Evolutionary conservation across 2,797 vertebrate species (phyloP), one percentile per base, ranked within the genome.

Genomic region (Perodicticus potto): DNA sequence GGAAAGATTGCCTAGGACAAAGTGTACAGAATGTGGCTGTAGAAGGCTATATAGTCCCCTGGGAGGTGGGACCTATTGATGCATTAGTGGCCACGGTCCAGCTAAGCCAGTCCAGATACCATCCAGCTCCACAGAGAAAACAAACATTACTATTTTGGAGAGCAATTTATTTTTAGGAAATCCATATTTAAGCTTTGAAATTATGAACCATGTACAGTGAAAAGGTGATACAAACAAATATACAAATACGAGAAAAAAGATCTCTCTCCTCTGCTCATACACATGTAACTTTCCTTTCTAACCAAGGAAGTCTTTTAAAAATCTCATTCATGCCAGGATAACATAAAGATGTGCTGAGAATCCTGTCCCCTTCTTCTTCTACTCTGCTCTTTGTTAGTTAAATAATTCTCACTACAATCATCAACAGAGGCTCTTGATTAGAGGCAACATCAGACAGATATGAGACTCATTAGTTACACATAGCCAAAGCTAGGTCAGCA

Each of bases 131-230:
- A 93, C 43, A 85, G 0, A 81, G 70, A 84, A 82, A 8, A 77
- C 4, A 22, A 89, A 77, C 13, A 55, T 53, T 84, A 61, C 84
- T 87, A 85, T 87, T 77, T 70, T 70, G 20, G 74, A 95, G 29
- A 81, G 85, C 34, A 91, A 11, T 22, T 83, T 76, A 82, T 61
- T 94, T 86, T 96, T 82, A 87, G 76, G 74, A 93, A 80, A 22
- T 67, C 20, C 61, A 69, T 43, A 87, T 43, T 86, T 94, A 88
- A 81, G 37, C 59, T 96, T 94, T 87, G 49, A 88, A 92, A 78
- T 55, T 84, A 7, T 82, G 19, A 95, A 67, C 7, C 57, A 76
- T 85, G 27, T 32, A 93, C 16, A 81, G 20, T 7, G 83, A 76
- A 80, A 93, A 93, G 32, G 55, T 81, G 40, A 88, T 29, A 91